Evolutionary conservation across 1,140 invertebrate species (phyloP).

Genomic region (Drepana arcuata): DNA sequence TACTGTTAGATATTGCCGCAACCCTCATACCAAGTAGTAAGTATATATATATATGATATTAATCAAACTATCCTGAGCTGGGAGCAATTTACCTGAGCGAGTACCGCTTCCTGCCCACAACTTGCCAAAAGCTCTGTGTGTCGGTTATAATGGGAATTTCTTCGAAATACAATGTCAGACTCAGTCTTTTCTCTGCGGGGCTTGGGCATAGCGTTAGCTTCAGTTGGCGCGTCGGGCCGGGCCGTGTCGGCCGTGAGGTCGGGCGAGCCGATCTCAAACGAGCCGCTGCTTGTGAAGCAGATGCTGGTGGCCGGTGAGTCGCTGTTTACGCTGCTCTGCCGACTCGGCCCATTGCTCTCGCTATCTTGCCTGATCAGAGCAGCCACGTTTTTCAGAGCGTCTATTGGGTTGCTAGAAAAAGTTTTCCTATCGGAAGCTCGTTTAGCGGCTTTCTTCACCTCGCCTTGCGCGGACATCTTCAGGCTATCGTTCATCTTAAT

Average conservation of each 20-base stretch:
- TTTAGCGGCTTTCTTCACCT: conserved; percentile 39
- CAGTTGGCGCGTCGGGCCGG: conserved; percentile 5
- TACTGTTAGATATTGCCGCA: conserved; percentile 48
- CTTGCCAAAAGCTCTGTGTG: conserved; percentile 68
- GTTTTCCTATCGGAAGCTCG: conserved; percentile 29
- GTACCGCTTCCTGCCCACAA: conserved; percentile 68
- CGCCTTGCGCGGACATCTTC: conserved; percentile 46
- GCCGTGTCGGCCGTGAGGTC: conserved; percentile 48
- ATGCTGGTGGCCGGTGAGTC: conserved; percentile 58
- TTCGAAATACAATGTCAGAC: conserved; percentile 84
- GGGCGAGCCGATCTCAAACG: conserved; percentile 38
- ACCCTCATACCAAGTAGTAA: conserved; percentile 60
- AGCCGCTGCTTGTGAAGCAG: conserved; percentile 35
- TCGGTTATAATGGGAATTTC: conserved; percentile 77
- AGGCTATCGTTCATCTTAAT: conserved; percentile 74
- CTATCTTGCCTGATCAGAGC: conserved; percentile 52
- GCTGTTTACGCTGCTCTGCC: conserved; percentile 50
- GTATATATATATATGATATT: conserved; percentile 31
- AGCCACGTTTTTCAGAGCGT: conserved; percentile 56
- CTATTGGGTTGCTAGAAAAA: conserved; percentile 38
- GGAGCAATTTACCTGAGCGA: conserved; percentile 64
- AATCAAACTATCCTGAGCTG: conserved; percentile 63
- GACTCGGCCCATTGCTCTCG: conserved; percentile 35
- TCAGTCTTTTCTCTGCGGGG: conserved; percentile 89
- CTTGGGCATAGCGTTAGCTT: conserved; percentile 47